Conservation (phyloP, 1,140 invertebrate genomes). For the Acyrthosiphon pisum region DNA sequence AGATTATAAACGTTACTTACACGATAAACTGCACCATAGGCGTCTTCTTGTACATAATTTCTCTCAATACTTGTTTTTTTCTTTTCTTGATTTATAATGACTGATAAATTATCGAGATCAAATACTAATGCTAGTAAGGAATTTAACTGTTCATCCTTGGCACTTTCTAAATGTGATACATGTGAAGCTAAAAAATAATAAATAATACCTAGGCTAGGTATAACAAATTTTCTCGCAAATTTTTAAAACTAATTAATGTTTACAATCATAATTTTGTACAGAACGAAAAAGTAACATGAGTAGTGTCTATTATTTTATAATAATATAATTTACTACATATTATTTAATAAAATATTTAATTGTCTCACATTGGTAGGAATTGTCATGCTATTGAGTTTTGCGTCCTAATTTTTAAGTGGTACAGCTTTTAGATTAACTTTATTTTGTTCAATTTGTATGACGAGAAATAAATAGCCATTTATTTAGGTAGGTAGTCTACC, state of each 20-base stretch:
- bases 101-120: conserved; percentile 34
- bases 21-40: conserved; percentile 41
- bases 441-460: not conserved
- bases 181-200: conserved; percentile 26
- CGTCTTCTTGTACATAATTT: conserved; percentile 29
- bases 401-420: not conserved
- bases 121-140: conserved; percentile 11
- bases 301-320: not conserved
- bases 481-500: not conserved
- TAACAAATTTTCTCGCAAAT: not conserved
- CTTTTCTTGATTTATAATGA: not conserved
- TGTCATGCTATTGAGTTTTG: too few relatives aligned
- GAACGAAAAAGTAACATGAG: not conserved
- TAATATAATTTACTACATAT: not conserved
- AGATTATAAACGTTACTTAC: conserved; percentile 24
- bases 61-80: conserved; percentile 29
- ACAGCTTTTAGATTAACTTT: not conserved
- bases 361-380: not conserved
- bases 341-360: not conserved
- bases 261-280: not conserved
- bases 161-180: conserved; percentile 24
- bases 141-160: not conserved
- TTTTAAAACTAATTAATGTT: not conserved
- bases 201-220: not conserved
- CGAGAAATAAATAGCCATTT: not conserved